A percentile compares a stretch with the other conserved stretches of the same genome.
These are phyloP conservation scores for Aldrovandia affinis DNA, from an alignment of 2,797 vertebrate genomes.

Conservation along the genomic window DNA sequence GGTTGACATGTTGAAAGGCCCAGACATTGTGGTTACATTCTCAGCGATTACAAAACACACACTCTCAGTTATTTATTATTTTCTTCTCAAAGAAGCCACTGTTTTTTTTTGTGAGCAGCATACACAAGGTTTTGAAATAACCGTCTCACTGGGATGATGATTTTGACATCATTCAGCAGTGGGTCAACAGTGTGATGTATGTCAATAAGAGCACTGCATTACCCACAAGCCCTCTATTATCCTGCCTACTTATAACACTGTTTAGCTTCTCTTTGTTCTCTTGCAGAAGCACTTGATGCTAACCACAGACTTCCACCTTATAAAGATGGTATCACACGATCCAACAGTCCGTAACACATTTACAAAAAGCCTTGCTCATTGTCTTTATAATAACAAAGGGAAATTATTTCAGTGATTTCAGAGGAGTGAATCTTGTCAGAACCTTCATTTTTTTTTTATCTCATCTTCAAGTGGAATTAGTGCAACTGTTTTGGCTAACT, in stretches of 20 bases:
- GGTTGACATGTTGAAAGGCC: constrained; percentile 19
- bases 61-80: background rate
- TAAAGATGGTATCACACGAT: background rate
- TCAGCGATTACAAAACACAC: constrained; percentile 12
- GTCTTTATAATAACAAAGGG: background rate
- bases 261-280: background rate
- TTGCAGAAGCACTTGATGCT: constrained; percentile 1
- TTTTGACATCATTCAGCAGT: background rate
- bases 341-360: background rate
- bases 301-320: background rate
- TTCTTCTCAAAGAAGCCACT: background rate
- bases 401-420: background rate
- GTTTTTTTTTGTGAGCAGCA: background rate
- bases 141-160: background rate
- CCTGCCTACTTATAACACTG: background rate
- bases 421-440: background rate
- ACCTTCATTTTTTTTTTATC: background rate
- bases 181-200: background rate
- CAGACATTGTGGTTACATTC: background rate
- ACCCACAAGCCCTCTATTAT: background rate
- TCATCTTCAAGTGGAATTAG: background rate
- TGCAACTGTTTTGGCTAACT: background rate
- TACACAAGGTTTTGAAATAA: background rate
- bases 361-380: background rate
- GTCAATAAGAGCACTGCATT: background rate